These are phyloP conservation scores for Neoniphon sammara DNA, from an alignment of 2,797 vertebrate genomes.

Conservation along the genomic window DNA sequence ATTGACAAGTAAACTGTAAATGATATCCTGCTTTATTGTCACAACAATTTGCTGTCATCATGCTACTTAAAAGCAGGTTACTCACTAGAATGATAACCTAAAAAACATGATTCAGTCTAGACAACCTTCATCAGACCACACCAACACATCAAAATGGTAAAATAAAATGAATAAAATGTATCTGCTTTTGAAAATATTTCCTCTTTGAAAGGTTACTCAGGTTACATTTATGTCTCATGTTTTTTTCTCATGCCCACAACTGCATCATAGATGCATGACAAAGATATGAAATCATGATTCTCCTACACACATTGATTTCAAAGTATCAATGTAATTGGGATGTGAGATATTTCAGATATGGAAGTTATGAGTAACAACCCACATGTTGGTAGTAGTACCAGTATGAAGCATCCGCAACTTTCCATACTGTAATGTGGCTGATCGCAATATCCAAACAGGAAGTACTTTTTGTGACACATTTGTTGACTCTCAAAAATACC, in stretches of 20 bases:
- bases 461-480: slow-evolving; percentile 8
- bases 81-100: too few relatives aligned
- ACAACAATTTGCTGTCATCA: too few relatives aligned
- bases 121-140: too few relatives aligned
- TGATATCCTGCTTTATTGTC: too few relatives aligned
- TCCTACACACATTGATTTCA: slow-evolving; percentile 13
- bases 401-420: slow-evolving; percentile 59
- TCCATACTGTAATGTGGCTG: slow-evolving; percentile 58
- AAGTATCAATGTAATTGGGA: slow-evolving; percentile 15
- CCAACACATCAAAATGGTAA: neutral
- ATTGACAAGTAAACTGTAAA: too few relatives aligned
- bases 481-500: neutral
- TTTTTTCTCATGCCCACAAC: neutral
- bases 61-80: too few relatives aligned
- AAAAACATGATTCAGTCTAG: too few relatives aligned
- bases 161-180: neutral
- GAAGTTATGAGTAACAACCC: slow-evolving; percentile 55
- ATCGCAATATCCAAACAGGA: slow-evolving; percentile 43
- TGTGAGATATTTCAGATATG: slow-evolving; percentile 45
- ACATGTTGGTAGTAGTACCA: slow-evolving; percentile 47
- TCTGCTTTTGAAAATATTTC: neutral
- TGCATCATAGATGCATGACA: neutral
- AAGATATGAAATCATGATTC: slow-evolving; percentile 27
- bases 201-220: neutral
- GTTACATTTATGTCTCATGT: neutral